phyloP scores from a whole-genome alignment of 1,140 invertebrate species.

The Agrilus planipennis region DNA sequence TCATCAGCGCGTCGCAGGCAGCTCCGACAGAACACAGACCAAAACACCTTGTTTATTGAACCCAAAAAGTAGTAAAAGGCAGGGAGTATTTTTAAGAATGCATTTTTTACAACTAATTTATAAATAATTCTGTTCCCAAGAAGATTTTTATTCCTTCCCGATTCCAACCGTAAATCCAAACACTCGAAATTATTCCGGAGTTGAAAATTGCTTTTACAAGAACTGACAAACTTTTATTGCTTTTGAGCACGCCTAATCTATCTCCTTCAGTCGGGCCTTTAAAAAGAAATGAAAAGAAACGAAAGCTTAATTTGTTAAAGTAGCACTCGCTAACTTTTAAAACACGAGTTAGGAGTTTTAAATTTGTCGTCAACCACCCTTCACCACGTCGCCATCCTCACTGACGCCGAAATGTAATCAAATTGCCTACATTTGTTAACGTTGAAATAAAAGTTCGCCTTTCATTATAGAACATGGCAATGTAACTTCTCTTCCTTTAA shows the following conservation, averaged over 20 bases:
- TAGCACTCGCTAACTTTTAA: slow-evolving; percentile 12
- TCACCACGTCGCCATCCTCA: slow-evolving; percentile 4
- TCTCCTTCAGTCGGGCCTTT: slow-evolving; percentile 21
- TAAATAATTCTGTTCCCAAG: no score
- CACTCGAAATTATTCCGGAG: no score
- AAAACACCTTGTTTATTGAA: no score
- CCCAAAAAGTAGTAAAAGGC: no score
- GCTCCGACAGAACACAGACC: no score
- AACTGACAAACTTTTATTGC: slow-evolving; percentile 22
- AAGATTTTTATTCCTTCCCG: no score
- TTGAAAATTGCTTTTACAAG: no score
- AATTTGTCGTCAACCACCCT: slow-evolving; percentile 10
- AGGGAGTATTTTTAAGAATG: no score
- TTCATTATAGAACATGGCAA: no score
- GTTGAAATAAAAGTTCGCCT: slow-evolving; percentile 5
- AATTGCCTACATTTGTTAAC: slow-evolving; percentile 11
- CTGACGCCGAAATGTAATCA: slow-evolving; percentile 5
- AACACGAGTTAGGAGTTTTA: slow-evolving; percentile 14
- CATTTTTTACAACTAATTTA: no score
- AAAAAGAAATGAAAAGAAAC: slow-evolving; percentile 28
- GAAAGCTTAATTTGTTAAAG: slow-evolving; percentile 25
- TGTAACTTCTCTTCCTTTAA: slow-evolving; percentile 4
- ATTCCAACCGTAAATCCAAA: no score
- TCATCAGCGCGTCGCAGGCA: no score
- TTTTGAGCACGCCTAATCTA: slow-evolving; percentile 17